Conservation (phyloP, 2,888 invertebrate genomes). For the Zeuzera pyrina region DNA sequence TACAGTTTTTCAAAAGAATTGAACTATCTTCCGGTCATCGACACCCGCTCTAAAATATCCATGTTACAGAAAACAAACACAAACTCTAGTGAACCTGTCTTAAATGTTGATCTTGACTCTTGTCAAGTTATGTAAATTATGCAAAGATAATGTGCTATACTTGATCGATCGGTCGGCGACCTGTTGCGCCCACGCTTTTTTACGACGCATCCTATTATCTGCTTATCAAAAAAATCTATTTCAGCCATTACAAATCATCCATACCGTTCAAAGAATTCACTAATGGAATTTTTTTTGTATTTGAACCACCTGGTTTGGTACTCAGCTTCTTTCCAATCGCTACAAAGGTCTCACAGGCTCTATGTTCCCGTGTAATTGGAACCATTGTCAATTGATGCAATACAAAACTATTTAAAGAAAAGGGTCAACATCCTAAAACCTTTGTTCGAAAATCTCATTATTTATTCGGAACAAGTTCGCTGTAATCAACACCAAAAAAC, state of each 20-base stretch:
- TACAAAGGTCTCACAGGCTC: constrained; percentile 32
- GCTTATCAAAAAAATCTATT: neutral
- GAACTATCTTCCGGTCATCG: no score
- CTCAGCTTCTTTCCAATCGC: constrained; percentile 13
- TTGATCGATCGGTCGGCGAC: constrained; percentile 58
- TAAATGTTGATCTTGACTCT: constrained; percentile 52
- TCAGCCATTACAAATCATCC: neutral
- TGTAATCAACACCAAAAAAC: constrained; percentile 27
- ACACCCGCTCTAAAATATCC: no score
- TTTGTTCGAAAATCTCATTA: constrained; percentile 40
- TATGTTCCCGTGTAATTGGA: constrained; percentile 43
- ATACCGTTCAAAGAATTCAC: neutral
- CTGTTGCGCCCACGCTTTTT: constrained; percentile 29
- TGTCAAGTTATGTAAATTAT: constrained; percentile 69
- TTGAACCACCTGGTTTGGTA: constrained; percentile 5
- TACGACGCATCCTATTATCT: neutral
- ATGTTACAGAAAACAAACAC: constrained; percentile 37
- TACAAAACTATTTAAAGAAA: constrained; percentile 34
- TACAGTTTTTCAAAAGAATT: no score
- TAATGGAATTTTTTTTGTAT: no score
- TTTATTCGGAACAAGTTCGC: constrained; percentile 38
- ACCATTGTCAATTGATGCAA: constrained; percentile 39
- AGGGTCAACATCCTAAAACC: constrained; percentile 46
- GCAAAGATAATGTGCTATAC: constrained; percentile 52
- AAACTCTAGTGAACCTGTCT: constrained; percentile 48